Evolutionary conservation across 2,888 invertebrate species (phyloP), one percentile per base, ranked within the genome.

Genomic region (Eristalis arbustorum): DNA sequence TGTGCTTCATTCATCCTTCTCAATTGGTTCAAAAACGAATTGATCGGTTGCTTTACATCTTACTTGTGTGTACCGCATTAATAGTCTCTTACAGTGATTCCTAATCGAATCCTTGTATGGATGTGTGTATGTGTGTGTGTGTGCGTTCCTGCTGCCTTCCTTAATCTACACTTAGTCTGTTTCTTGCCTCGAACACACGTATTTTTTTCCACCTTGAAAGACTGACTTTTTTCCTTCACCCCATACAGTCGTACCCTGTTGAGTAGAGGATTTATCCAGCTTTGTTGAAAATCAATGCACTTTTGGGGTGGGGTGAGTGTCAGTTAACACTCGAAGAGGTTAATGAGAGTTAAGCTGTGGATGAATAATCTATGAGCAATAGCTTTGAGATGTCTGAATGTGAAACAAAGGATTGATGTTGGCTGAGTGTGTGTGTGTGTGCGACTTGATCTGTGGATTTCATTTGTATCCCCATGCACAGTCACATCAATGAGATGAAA

Each of bases 151-250:
- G 64, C 75, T 72, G 67, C 77, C 72, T 83, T 73, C 37, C 78
- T 62, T 87, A 87, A 87, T 87, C 87, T 67, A 83, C 72, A 87
- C 82, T 83, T 89, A 85, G 85, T 85, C 85, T 85, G 85, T 78
- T 85, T 85, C 74, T 82, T 78, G 61, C 11, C 57, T 66, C 37
- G 42, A 67, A 76, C 49, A 61, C 68, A 73, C 62, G 18, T 6
- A 6, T 42, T 42, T 42, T 49, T 49, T 49, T 49, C 8, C 10
- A 49, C 49, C 49, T 49, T 49, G 42, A 80, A 73, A 76, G 80
- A 80, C 73, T n/a, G n/a, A n/a, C 59, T 69, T 72, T 49, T 61
- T 56, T 56, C 28, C 6, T 6, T 42, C n/a, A n/a, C n/a, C n/a
- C 11, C 31, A 34, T 13, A 11, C 57, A 68, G 49, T 49, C 49